Percentiles rank a stretch among this genome's conserved stretches.
Evolutionary conservation across 2,797 vertebrate species (phyloP).

Genomic region (Florisuga fusca): DNA sequence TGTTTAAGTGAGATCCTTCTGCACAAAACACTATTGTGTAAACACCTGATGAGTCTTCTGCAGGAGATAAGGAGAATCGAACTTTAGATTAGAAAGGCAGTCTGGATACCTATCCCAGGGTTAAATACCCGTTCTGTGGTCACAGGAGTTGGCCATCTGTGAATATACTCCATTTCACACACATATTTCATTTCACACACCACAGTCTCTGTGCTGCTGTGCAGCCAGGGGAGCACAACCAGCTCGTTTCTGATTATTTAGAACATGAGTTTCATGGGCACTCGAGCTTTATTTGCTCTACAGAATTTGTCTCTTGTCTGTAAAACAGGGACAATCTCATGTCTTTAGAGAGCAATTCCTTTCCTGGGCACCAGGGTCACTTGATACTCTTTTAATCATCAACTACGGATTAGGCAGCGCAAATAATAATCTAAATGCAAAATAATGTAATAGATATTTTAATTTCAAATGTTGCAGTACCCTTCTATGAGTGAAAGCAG

Average conservation of each 20-base stretch:
- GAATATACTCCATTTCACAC: neutral
- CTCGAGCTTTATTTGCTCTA: neutral
- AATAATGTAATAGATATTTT: neutral
- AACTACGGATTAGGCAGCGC: neutral
- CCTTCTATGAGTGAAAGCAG: neutral
- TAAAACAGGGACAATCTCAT: neutral
- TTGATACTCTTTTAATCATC: neutral
- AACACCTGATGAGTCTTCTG: neutral
- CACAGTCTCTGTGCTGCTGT: neutral
- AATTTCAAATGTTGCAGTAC: neutral
- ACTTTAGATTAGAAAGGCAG: neutral
- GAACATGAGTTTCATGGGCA: conserved; percentile 21
- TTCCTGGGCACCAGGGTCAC: neutral
- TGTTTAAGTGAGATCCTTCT: neutral
- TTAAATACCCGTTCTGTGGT: neutral
- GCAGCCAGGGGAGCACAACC: neutral
- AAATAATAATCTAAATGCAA: neutral
- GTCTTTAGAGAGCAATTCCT: neutral
- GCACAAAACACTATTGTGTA: neutral
- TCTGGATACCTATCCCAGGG: neutral
- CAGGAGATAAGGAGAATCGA: conserved; percentile 1
- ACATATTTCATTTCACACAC: conserved; percentile 54
- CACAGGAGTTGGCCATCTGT: neutral
- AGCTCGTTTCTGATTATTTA: conserved; percentile 12
- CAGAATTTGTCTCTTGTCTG: neutral